Conservation (phyloP, 2,113 vertebrate species). For the Heptranchias perlo region DNA sequence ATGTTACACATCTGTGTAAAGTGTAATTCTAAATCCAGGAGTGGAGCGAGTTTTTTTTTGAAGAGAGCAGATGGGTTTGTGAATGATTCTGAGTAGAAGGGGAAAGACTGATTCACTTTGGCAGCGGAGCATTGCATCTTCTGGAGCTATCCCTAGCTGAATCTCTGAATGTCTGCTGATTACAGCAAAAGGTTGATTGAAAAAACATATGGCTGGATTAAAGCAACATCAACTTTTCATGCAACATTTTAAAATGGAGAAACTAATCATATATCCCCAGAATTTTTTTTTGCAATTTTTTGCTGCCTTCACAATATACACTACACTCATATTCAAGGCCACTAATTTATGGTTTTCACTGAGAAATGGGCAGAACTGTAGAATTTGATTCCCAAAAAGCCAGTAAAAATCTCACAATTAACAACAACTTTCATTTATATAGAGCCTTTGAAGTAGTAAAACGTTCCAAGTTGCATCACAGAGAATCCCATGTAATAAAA, state of each 20-base stretch:
- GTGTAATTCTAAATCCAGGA: background rate
- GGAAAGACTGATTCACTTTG: conserved; percentile 17
- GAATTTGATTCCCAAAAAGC: background rate
- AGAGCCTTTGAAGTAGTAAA: background rate
- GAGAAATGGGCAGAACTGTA: background rate
- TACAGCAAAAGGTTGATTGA: too few species aligned
- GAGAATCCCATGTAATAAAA: background rate
- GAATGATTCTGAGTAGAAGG: background rate
- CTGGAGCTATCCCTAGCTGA: background rate
- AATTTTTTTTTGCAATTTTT: too few species aligned
- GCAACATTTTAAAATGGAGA: too few species aligned
- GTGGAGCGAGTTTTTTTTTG: background rate
- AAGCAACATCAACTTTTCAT: background rate
- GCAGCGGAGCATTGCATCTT: background rate
- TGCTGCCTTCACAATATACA: too few species aligned
- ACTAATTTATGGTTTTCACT: too few species aligned
- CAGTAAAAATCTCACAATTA: background rate
- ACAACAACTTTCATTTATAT: background rate
- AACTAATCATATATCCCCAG: too few species aligned
- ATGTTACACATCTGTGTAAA: background rate
- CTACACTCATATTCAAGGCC: too few species aligned
- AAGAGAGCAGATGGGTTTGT: background rate
- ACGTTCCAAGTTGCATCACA: background rate
- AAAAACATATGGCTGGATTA: background rate
- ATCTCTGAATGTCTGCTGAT: background rate